Evolutionary conservation across 1,140 invertebrate genomes (phyloP).

Genomic region (Bursaphelenchus mucronatus): DNA sequence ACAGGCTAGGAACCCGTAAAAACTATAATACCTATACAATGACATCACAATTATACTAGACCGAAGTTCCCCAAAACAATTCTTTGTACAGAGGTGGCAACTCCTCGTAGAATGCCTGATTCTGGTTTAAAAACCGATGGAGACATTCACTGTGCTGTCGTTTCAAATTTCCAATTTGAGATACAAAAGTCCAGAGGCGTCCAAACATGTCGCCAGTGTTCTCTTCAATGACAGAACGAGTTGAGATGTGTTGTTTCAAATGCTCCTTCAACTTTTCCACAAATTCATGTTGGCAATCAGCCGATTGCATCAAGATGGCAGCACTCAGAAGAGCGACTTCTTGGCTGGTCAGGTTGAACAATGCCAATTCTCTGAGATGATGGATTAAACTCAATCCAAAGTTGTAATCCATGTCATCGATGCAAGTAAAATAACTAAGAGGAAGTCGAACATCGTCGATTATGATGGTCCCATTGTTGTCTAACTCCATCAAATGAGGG

Average conservation of each 20-base stretch:
- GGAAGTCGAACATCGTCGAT: conserved; percentile 27
- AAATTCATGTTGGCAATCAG: conserved; percentile 12
- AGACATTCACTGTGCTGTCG: conserved; percentile 16
- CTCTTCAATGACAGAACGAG: conserved; percentile 10
- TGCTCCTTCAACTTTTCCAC: neutral
- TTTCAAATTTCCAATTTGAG: neutral
- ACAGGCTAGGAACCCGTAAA: too few species aligned
- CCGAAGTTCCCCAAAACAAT: conserved; percentile 14
- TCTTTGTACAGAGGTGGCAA: conserved; percentile 27
- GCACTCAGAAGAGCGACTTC: conserved; percentile 39
- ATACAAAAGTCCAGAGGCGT: conserved; percentile 9
- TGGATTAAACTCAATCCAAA: conserved; percentile 35
- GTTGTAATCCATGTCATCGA: conserved; percentile 25
- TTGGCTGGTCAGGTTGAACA: conserved; percentile 30
- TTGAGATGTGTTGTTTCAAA: neutral
- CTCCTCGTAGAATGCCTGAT: conserved; percentile 1
- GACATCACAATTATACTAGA: neutral
- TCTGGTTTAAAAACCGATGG: conserved; percentile 8
- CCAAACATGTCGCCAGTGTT: conserved; percentile 7
- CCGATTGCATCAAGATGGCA: conserved; percentile 27
- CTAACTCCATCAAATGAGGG: conserved; percentile 29
- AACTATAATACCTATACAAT: too few species aligned
- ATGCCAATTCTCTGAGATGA: conserved; percentile 24
- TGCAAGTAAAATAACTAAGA: conserved; percentile 25
- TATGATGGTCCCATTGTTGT: conserved; percentile 17